Evolutionary conservation across 2,888 invertebrate genomes (phyloP).

Genomic region (Escarpia spicata): DNA sequence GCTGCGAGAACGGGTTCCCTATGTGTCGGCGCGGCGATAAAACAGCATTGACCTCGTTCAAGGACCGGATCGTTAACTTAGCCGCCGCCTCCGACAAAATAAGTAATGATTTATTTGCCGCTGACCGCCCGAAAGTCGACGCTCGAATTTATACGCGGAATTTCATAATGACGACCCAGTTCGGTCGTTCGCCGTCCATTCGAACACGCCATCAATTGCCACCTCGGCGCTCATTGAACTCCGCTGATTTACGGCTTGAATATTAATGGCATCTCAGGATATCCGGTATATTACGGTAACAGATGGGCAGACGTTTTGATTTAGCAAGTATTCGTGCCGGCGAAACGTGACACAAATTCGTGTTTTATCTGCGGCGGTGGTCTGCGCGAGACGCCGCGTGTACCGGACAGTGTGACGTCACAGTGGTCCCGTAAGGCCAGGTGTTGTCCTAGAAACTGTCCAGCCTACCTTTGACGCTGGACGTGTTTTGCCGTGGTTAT

Average conservation of each 20-base stretch:
- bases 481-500: not conserved
- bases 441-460: not conserved
- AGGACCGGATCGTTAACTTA: not conserved
- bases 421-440: not conserved
- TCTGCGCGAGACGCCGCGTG: not conserved
- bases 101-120: not conserved
- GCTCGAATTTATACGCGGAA: not conserved
- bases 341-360: not conserved
- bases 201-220: not conserved
- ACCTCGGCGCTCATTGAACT: conserved; percentile 12
- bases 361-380: not conserved
- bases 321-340: not conserved
- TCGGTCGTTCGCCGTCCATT: not conserved
- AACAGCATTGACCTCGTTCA: not conserved
- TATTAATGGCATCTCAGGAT: conserved; percentile 11
- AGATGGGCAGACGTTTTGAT: not conserved
- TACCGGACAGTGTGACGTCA: not conserved
- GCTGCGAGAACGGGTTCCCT: not conserved
- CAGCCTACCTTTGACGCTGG: not conserved
- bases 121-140: not conserved
- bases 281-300: conserved; percentile 14
- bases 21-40: conserved; percentile 16
- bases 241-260: not conserved
- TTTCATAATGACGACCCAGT: conserved; percentile 10
- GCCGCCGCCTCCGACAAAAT: not conserved